Conservation (phyloP, 2,113 vertebrate genomes). For the Phycodurus eques region DNA sequence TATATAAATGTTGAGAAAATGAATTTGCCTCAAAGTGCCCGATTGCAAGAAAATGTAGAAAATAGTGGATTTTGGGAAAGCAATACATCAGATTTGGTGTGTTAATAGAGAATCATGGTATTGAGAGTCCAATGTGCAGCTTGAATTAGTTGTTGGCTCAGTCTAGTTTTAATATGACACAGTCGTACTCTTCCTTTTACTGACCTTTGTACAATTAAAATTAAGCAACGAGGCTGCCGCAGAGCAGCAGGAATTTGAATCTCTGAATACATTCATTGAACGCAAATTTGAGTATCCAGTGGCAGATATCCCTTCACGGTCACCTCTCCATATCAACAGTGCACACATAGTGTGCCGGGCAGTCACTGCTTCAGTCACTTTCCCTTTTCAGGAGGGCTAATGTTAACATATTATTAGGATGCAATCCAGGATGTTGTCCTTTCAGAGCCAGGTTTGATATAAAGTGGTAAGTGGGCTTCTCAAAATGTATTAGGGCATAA, state of each 20-base stretch:
- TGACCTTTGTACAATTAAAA: constrained; percentile 39
- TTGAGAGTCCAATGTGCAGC: neutral
- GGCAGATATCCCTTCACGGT: constrained; percentile 57
- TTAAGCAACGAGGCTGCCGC: constrained; percentile 63
- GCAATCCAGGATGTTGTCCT: constrained; percentile 12
- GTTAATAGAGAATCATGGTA: neutral
- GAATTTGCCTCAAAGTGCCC: neutral
- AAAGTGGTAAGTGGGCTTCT: neutral
- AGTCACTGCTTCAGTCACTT: constrained; percentile 33
- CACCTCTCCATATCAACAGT: constrained; percentile 37
- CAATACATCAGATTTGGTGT: neutral
- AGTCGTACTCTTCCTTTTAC: constrained; percentile 21
- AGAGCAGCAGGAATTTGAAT: constrained; percentile 64
- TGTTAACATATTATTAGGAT: constrained; percentile 47
- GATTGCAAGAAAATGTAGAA: neutral
- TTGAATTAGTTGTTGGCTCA: neutral
- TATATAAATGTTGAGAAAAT: neutral
- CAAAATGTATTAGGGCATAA: neutral
- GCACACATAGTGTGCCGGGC: constrained; percentile 32
- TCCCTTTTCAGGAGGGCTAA: constrained; percentile 44
- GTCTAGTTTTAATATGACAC: constrained; percentile 23
- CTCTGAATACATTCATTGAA: constrained; percentile 67
- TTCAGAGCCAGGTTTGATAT: neutral
- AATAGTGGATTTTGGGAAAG: neutral
- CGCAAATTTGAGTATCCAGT: constrained; percentile 56